Evolutionary conservation across 1,140 invertebrate genomes (phyloP).

Genomic region (Procambarus virginalis): DNA sequence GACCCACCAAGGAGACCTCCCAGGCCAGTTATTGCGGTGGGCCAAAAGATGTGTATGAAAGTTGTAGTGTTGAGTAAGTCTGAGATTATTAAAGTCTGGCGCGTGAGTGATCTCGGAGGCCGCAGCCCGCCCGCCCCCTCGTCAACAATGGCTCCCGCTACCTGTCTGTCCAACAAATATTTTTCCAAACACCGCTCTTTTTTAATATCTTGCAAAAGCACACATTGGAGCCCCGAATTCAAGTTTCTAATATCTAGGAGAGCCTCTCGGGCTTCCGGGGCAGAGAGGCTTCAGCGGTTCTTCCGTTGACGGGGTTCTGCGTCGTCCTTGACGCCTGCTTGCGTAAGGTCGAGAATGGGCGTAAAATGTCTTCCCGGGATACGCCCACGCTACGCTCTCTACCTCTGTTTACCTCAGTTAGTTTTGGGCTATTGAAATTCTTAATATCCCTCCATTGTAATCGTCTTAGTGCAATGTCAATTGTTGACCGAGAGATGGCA

Average conservation of each 20-base stretch:
- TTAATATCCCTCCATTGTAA: constrained; percentile 64
- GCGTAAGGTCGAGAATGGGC: background rate
- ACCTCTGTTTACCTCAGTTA: constrained; percentile 46
- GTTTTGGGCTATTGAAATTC: constrained; percentile 62
- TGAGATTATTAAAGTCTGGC: constrained; percentile 14
- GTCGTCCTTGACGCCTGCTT: background rate
- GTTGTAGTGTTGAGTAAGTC: constrained; percentile 16
- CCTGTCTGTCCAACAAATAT: constrained; percentile 62
- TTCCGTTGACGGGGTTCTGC: background rate
- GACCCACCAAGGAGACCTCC: too few species aligned
- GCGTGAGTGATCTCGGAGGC: background rate
- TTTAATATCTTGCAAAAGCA: constrained; percentile 68
- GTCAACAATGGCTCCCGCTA: background rate
- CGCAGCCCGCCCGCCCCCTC: background rate
- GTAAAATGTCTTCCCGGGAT: background rate
- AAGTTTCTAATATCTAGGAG: constrained; percentile 62
- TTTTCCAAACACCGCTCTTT: constrained; percentile 64
- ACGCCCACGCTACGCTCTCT: background rate
- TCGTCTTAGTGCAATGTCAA: constrained; percentile 58
- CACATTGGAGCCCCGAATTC: constrained; percentile 54
- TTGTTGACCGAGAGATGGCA: constrained; percentile 55
- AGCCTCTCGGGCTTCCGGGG: constrained; percentile 24
- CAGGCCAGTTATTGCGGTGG: too few species aligned
- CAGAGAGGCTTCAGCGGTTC: too few species aligned
- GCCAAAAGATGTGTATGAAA: too few species aligned